Conservation (phyloP, 1,140 invertebrate species). For the Pristionchus pacificus region DNA sequence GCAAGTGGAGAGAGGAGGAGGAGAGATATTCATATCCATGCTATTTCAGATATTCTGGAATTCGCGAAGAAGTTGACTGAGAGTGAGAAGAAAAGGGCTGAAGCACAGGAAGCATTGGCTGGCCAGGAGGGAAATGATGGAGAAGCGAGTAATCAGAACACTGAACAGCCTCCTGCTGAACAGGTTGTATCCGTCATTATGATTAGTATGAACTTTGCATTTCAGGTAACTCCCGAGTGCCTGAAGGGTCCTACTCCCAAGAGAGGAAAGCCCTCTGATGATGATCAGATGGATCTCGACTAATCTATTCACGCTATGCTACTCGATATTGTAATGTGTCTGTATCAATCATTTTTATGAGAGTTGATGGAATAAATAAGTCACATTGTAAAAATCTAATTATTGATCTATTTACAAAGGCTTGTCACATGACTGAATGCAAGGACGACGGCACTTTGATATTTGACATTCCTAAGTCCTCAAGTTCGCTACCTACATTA, state of each 20-base stretch:
- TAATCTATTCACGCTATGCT: too few species aligned
- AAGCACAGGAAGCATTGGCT: not conserved
- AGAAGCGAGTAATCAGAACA: not conserved
- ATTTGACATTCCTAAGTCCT: too few species aligned
- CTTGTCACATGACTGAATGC: too few species aligned
- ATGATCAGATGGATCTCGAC: conserved; percentile 27
- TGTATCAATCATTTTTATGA: too few species aligned
- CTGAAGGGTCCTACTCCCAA: conserved; percentile 19
- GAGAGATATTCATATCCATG: not conserved
- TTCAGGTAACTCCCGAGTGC: not conserved
- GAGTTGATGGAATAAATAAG: too few species aligned
- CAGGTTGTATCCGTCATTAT: not conserved
- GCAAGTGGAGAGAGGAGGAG: not conserved
- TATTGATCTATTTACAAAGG: too few species aligned
- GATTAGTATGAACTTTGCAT: not conserved
- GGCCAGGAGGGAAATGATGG: not conserved
- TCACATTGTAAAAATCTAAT: too few species aligned
- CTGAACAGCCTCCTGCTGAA: conserved; percentile 9
- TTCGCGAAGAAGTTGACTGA: conserved; percentile 28
- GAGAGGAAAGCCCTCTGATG: conserved; percentile 18
- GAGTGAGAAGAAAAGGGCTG: conserved; percentile 12
- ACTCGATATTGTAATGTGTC: too few species aligned
- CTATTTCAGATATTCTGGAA: conserved; percentile 16
- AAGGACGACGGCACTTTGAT: too few species aligned
- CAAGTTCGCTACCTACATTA: too few species aligned